Evolutionary conservation across 1,140 invertebrate genomes (phyloP).

Genomic region (Cherax quadricarinatus): DNA sequence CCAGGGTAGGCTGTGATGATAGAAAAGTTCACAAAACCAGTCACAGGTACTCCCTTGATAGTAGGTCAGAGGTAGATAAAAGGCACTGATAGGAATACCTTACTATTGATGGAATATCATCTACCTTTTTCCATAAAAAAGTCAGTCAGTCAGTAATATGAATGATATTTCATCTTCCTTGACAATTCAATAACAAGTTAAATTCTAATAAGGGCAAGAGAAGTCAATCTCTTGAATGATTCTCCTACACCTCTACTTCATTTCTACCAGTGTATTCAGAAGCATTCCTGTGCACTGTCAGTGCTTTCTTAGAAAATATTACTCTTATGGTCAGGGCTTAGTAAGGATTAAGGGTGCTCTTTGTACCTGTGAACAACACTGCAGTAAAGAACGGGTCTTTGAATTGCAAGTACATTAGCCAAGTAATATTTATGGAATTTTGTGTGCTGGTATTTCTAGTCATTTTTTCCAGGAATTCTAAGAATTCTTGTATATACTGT

Average conservation of each 20-base stretch:
- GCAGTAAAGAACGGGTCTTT: no score
- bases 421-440: no score
- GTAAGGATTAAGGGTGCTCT: neutral
- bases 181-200: no score
- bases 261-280: slow-evolving; percentile 51
- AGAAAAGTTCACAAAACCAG: neutral
- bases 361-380: no score
- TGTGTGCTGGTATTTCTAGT: no score
- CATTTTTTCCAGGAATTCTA: no score
- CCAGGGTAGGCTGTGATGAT: no score
- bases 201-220: no score
- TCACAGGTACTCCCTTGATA: slow-evolving; percentile 8
- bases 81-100: neutral
- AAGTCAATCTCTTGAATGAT: neutral
- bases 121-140: neutral
- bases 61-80: neutral
- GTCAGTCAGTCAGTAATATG: neutral
- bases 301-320: slow-evolving; percentile 60
- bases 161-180: neutral
- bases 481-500: no score
- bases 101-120: neutral
- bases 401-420: no score
- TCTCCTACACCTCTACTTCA: slow-evolving; percentile 33
- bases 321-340: slow-evolving; percentile 55
- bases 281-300: slow-evolving; percentile 55